These are phyloP conservation scores for Nesometra sesokonis DNA, from an alignment of 35 echinoderm and acorn worm species.

Conservation along the genomic window DNA sequence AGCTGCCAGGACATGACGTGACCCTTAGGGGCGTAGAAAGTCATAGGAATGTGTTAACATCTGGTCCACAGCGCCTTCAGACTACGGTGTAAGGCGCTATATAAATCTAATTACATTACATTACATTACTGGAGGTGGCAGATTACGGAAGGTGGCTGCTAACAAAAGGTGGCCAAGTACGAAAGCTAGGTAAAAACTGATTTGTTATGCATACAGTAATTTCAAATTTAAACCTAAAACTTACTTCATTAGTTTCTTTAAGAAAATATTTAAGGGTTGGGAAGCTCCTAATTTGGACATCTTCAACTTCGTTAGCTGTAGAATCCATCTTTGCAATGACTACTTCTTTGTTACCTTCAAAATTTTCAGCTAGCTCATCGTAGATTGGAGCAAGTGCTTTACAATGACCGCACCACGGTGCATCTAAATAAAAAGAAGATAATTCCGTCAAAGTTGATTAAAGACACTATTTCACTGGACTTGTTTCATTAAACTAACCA, in stretches of 20 bases:
- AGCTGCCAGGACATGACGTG: no score
- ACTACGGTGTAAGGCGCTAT: no score
- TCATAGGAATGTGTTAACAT: no score
- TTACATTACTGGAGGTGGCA: no score
- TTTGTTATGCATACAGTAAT: neutral
- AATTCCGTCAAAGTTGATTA: no score
- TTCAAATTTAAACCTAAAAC: neutral
- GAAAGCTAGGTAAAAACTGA: neutral
- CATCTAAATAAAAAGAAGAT: constrained; percentile 28
- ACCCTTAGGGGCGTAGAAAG: no score
- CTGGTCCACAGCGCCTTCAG: no score
- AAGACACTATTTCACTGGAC: no score
- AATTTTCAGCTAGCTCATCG: constrained; percentile 68
- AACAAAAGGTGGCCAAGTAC: neutral
- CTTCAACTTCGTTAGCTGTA: constrained; percentile 91
- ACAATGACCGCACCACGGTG: constrained; percentile 92
- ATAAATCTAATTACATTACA: no score
- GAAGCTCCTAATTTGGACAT: constrained; percentile 75
- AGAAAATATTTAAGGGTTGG: constrained; percentile 90
- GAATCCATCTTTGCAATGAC: constrained; percentile 97
- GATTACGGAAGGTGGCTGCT: no score
- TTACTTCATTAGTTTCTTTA: constrained; percentile 96
- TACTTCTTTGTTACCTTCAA: constrained; percentile 50
- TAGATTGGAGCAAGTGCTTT: constrained; percentile 82
- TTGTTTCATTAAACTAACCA: no score